Base-by-base conservation (phyloP, 2,113 vertebrate genomes). In the Eubucco bourcierii region DNA sequence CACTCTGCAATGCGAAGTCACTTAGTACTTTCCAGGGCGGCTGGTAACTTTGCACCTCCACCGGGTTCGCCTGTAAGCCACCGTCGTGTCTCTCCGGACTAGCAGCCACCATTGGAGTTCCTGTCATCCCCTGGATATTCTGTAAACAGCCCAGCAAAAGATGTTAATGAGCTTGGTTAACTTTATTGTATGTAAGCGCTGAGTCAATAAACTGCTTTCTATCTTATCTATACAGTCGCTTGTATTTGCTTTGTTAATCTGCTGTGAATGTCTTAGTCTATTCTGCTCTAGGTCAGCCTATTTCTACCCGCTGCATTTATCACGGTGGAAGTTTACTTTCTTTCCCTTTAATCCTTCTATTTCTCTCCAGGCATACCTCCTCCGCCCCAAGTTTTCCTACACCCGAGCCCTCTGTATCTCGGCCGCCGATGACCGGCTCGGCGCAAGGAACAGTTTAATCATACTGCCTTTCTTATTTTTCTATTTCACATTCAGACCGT, bases 71-170 rank as follows among this genome's bases (percentile, higher is more conserved):
- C 97, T 99, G 99, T 80, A 99, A 98, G 96, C 99, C 99, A 47
- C 99, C 99, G n/a, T 99, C 99, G 15, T 99, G 99, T 93, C 98
- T 98, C 97, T 99, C 99, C 15, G 99, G 99, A 96, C 99, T 99
- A 83, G 99, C 98, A 60, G 99, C 99, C 96, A 99, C 99, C 99
- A 99, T 99, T 47, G 99, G 99, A 91, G 99, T 99, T 91, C 99
- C 99, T 76, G 99, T 99, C 99, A 99, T 99, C 76, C 99, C 99
- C 88, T 99, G 99, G 97, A 99, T 99, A 97, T 99, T 99, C 99
- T 99, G 98, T 74, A 97, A 96, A 98, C 80, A 97, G 89, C 68
- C 79, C 94, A 81, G 95, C 65, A 73, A 89, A 96, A 91, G 75
- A 96, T 88, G 96, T 97, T 97, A 98, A 97, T 97, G 94, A 97